These are phyloP conservation scores for Drosophila repletoides DNA, from an alignment of 1,140 invertebrate genomes.

Conservation along the genomic window DNA sequence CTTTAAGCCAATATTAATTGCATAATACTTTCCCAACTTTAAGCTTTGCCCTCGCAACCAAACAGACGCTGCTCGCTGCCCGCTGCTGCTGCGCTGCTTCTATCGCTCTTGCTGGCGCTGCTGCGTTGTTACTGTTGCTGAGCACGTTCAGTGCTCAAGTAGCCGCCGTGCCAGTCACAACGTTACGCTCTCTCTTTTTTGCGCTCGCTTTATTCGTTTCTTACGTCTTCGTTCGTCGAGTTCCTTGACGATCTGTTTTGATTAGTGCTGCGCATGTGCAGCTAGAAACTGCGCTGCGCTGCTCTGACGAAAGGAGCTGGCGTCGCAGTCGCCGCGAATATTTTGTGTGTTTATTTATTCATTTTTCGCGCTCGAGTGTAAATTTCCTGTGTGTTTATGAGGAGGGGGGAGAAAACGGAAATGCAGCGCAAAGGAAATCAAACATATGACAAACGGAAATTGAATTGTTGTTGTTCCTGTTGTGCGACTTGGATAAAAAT, in stretches of 20 bases:
- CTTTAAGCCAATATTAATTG: no score
- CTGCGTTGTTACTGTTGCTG: slow-evolving; percentile 2
- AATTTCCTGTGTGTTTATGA: slow-evolving; percentile 56
- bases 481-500: slow-evolving; percentile 23
- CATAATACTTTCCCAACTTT: no score
- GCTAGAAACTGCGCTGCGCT: slow-evolving; percentile 11
- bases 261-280: slow-evolving; percentile 46
- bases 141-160: slow-evolving; percentile 47
- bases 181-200: slow-evolving; percentile 2
- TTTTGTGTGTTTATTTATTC: slow-evolving; percentile 45
- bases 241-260: slow-evolving; percentile 27
- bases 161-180: slow-evolving; percentile 41
- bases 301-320: no score
- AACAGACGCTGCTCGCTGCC: slow-evolving; percentile 17
- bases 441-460: slow-evolving; percentile 53
- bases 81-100: not conserved
- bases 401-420: slow-evolving; percentile 36
- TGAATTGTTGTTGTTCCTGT: slow-evolving; percentile 17
- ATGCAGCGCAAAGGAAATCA: slow-evolving; percentile 46
- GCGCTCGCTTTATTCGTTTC: not conserved
- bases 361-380: slow-evolving; percentile 42
- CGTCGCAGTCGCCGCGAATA: slow-evolving; percentile 19
- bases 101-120: not conserved
- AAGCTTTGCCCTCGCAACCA: not conserved
- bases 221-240: not conserved